Percentiles rank a stretch among this genome's conserved stretches.
These are phyloP conservation scores for Habropoda laboriosa DNA, from an alignment of 1,140 invertebrate species.

Conservation along the genomic window DNA sequence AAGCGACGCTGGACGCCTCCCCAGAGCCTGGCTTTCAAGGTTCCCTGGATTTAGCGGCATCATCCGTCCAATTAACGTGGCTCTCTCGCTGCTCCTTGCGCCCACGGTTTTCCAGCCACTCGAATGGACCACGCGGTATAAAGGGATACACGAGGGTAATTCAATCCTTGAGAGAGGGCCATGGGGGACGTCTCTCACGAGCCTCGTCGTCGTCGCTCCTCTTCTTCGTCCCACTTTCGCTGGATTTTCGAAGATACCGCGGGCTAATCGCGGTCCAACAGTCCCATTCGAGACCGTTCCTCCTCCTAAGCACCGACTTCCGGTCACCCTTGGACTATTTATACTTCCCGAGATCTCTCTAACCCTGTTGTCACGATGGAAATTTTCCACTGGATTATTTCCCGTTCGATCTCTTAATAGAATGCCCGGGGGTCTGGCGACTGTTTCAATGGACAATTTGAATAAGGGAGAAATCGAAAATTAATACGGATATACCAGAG, in stretches of 20 bases:
- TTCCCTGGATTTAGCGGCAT: constrained; percentile 63
- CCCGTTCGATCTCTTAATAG: no score
- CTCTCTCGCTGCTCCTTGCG: constrained; percentile 1
- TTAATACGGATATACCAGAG: not conserved
- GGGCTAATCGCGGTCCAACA: constrained; percentile 34
- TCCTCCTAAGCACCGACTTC: not conserved
- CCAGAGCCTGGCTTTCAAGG: constrained; percentile 43
- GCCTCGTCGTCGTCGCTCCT: not conserved
- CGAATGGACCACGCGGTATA: not conserved
- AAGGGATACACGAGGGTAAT: constrained; percentile 47
- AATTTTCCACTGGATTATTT: no score
- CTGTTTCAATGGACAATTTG: no score
- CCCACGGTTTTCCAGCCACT: constrained; percentile 10
- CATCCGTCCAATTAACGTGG: constrained; percentile 68
- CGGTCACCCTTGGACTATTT: not conserved
- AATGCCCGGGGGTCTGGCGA: no score
- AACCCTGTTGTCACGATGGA: no score
- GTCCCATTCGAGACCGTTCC: not conserved
- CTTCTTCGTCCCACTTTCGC: constrained; percentile 31
- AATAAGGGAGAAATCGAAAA: not conserved
- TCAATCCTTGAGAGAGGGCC: constrained; percentile 36
- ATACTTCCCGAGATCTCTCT: no score
- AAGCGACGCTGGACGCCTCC: constrained; percentile 37
- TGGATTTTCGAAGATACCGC: constrained; percentile 21
- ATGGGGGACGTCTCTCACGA: not conserved